phyloP scores from a whole-genome alignment of 2,888 invertebrate species.

The Cheilosia urbana region DNA sequence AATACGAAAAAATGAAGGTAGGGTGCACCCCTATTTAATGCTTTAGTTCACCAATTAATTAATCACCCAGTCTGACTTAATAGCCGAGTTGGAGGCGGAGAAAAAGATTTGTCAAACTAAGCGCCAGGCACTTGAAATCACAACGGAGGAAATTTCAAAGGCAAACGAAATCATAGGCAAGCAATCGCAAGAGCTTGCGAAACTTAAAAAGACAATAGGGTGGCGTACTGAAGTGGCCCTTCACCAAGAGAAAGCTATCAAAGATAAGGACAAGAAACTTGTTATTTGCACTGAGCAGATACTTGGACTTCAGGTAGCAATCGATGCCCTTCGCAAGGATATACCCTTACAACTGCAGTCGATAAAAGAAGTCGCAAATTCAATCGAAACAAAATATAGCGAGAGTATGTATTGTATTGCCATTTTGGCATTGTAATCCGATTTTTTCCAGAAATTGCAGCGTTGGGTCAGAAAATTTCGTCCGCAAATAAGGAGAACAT shows the following conservation, averaged over 20 bases:
- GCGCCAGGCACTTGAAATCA: conserved; percentile 82
- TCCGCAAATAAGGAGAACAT: conserved; percentile 45
- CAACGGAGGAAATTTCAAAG: conserved; percentile 83
- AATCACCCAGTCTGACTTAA: conserved; percentile 79
- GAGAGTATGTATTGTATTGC: conserved; percentile 78
- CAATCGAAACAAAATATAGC: conserved; percentile 81
- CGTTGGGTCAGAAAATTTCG: conserved; percentile 73
- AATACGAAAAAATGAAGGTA: conserved; percentile 81
- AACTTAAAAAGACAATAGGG: conserved; percentile 80
- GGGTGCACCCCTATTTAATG: no score
- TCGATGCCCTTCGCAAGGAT: conserved; percentile 79
- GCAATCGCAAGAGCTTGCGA: conserved; percentile 80
- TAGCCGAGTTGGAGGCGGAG: conserved; percentile 83
- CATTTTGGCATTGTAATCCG: neutral
- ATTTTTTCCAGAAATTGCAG: conserved; percentile 77
- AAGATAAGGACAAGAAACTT: conserved; percentile 79
- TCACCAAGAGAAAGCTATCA: conserved; percentile 81
- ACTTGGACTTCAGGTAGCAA: conserved; percentile 77
- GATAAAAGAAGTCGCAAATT: conserved; percentile 80
- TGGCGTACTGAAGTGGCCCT: conserved; percentile 82
- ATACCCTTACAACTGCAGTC: conserved; percentile 81
- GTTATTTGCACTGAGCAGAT: conserved; percentile 78
- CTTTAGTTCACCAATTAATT: neutral
- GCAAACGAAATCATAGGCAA: conserved; percentile 83
- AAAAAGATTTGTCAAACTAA: conserved; percentile 82